Evolutionary conservation across 1,140 invertebrate genomes (phyloP).

Genomic region (Homalodisca vitripennis): DNA sequence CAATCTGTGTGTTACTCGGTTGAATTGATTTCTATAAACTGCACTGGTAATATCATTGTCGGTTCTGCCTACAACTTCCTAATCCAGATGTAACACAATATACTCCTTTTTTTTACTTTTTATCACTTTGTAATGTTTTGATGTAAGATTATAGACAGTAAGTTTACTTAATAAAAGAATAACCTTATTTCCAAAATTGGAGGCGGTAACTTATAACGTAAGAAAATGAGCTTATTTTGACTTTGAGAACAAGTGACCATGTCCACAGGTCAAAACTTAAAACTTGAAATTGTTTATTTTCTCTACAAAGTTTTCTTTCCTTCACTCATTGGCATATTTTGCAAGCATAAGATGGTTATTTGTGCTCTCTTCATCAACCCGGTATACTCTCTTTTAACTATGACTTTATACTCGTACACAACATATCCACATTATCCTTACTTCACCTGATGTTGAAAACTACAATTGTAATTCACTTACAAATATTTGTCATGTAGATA

Average conservation of each 20-base stretch:
- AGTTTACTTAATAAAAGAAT: constrained; percentile 40
- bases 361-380: constrained; percentile 3
- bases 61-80: constrained; percentile 27
- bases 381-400: background rate
- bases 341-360: constrained; percentile 16
- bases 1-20: background rate
- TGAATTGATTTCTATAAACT: constrained; percentile 7
- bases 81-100: constrained; percentile 39
- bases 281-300: constrained; percentile 23
- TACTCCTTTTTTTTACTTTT: constrained; percentile 33
- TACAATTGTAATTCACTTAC: constrained; percentile 29
- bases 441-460: constrained; percentile 37
- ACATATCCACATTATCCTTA: constrained; percentile 37
- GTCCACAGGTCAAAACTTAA: constrained; percentile 41
- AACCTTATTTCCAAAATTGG: too few species aligned
- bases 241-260: constrained; percentile 40
- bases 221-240: constrained; percentile 38
- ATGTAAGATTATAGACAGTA: constrained; percentile 41
- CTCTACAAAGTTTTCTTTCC: constrained; percentile 34
- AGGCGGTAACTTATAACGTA: too few species aligned
- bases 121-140: constrained; percentile 34
- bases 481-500: constrained; percentile 33
- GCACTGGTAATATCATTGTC: constrained; percentile 20
- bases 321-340: constrained; percentile 30
- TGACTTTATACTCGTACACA: constrained; percentile 31